Percentiles rank a stretch among this genome's conserved stretches.
Evolutionary conservation across 2,113 vertebrate species (phyloP).

Genomic region (Alces alces): DNA sequence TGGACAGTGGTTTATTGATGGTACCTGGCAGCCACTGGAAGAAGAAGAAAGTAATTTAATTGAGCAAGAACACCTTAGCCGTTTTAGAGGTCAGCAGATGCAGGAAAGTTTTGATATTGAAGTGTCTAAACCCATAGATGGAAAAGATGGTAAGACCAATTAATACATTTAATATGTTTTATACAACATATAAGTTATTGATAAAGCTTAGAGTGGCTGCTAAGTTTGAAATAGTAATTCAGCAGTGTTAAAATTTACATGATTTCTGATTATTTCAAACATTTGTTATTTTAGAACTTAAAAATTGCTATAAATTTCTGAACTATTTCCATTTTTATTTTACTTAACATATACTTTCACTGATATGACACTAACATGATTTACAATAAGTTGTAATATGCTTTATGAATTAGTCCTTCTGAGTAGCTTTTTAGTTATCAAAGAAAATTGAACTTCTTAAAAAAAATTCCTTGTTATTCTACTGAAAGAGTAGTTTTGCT

Average conservation of each 20-base stretch:
- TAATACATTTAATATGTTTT: constrained; percentile 13
- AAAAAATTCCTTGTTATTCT: not conserved
- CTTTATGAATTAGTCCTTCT: constrained; percentile 7
- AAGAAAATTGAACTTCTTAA: constrained; percentile 25
- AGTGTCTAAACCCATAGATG: constrained; percentile 89
- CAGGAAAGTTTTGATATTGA: constrained; percentile 94
- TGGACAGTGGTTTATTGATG: constrained; percentile 98
- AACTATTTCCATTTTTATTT: constrained; percentile 22
- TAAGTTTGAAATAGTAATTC: not conserved
- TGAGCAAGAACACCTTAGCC: constrained; percentile 91
- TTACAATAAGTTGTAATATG: not conserved
- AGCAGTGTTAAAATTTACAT: not conserved
- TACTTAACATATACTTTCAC: not conserved
- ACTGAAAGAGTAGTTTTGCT: not conserved
- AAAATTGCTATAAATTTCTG: constrained; percentile 3
- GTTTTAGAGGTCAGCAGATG: constrained; percentile 92
- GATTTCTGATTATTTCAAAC: constrained; percentile 22
- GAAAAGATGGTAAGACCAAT: constrained; percentile 93
- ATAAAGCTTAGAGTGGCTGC: not conserved
- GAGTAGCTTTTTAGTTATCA: constrained; percentile 21
- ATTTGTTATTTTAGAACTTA: constrained; percentile 38
- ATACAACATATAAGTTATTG: not conserved
- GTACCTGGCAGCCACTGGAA: constrained; percentile 96
- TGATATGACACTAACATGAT: constrained; percentile 14
- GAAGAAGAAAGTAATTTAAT: constrained; percentile 97